A percentile compares a stretch with the other conserved stretches of the same genome.
These are phyloP conservation scores for Diplolepis rosae DNA, from an alignment of 2,888 invertebrate genomes.

Conservation along the genomic window DNA sequence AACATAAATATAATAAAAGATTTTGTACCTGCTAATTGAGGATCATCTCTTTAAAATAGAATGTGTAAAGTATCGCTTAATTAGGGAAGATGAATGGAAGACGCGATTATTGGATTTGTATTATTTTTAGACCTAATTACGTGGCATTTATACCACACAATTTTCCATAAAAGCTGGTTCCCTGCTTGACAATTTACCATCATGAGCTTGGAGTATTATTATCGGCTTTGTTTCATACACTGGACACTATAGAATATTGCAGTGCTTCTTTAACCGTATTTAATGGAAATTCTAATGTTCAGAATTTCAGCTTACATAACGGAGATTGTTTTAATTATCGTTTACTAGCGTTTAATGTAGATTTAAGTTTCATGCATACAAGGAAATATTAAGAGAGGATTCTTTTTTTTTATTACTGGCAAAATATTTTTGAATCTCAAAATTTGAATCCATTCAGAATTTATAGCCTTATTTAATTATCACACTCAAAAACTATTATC, in stretches of 20 bases:
- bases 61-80: background rate
- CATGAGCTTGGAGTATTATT: background rate
- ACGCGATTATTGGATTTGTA: background rate
- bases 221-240: constrained; percentile 18
- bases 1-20: background rate
- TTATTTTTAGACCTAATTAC: constrained; percentile 12
- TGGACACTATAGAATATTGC: constrained; percentile 1
- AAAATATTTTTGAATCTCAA: too few species aligned
- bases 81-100: background rate
- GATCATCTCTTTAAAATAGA: background rate
- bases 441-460: too few species aligned
- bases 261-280: constrained; percentile 10
- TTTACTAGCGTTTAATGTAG: background rate
- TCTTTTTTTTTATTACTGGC: too few species aligned
- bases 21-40: background rate
- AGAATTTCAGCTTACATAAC: background rate
- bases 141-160: constrained; percentile 4
- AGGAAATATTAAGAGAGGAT: too few species aligned
- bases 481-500: too few species aligned
- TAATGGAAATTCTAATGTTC: background rate
- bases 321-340: constrained; percentile 6
- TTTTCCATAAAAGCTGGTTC: constrained; percentile 22
- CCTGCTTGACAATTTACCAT: constrained; percentile 21
- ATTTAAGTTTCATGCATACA: too few species aligned
- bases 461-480: too few species aligned